Evolutionary conservation across 2,113 vertebrate genomes (phyloP).

Genomic region (Chaetura pelagica): DNA sequence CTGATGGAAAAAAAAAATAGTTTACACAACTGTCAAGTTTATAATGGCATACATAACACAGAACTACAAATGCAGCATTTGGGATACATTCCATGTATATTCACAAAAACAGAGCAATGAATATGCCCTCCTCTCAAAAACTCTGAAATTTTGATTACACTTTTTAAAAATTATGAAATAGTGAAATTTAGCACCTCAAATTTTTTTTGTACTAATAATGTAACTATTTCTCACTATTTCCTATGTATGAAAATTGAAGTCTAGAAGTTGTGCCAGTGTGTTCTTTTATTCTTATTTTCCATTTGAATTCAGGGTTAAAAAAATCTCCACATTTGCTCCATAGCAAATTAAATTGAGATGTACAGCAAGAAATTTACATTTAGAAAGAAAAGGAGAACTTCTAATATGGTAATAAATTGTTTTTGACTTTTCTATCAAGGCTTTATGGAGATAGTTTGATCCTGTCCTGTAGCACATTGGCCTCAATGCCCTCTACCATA

Average conservation of each 20-base stretch:
- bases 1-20: neutral
- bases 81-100: neutral
- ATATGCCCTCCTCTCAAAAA: neutral
- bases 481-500: neutral
- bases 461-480: neutral
- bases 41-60: neutral
- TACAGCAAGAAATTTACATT: slow-evolving; percentile 19
- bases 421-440: slow-evolving; percentile 16
- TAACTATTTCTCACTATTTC: neutral
- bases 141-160: neutral
- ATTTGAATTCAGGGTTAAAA: neutral
- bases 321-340: neutral
- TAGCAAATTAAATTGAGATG: neutral
- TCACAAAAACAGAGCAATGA: neutral
- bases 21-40: neutral
- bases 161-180: neutral
- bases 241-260: neutral
- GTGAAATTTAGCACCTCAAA: neutral
- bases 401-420: neutral
- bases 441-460: neutral
- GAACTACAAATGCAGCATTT: neutral
- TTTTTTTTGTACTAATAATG: neutral
- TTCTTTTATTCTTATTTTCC: neutral
- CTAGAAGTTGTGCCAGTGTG: neutral
- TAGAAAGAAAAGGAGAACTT: slow-evolving; percentile 34